Evolutionary conservation across 2,888 invertebrate genomes (phyloP).

Genomic region (Drosophila setosimentum): DNA sequence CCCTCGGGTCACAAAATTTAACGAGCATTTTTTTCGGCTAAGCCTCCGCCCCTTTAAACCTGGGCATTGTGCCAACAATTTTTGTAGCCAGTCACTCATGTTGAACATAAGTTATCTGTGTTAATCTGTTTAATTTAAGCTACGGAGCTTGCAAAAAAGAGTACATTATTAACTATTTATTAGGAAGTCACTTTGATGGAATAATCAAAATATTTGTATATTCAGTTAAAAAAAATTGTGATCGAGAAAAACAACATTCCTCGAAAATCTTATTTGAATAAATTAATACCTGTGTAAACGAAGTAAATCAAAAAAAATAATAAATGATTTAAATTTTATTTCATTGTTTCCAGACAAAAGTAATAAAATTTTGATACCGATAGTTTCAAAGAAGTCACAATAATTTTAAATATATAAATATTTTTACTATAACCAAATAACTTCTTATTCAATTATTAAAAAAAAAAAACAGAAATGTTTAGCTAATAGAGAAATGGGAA

Average conservation of each 20-base stretch:
- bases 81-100: slow-evolving; percentile 22
- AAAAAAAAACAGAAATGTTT: neutral
- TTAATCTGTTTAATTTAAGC: slow-evolving; percentile 39
- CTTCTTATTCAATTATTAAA: too few species aligned
- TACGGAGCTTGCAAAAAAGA: slow-evolving; percentile 30
- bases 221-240: neutral
- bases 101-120: slow-evolving; percentile 14
- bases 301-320: neutral
- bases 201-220: neutral
- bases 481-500: neutral
- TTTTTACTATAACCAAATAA: too few species aligned
- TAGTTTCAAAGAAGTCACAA: too few species aligned
- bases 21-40: slow-evolving; percentile 56
- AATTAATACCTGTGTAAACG: neutral
- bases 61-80: slow-evolving; percentile 38
- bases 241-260: neutral
- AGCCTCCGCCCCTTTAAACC: slow-evolving; percentile 46
- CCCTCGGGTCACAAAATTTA: slow-evolving; percentile 68
- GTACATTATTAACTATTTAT: neutral
- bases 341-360: neutral
- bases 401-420: too few species aligned
- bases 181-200: neutral
- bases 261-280: neutral
- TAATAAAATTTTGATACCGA: too few species aligned
- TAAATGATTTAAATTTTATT: neutral